These are phyloP conservation scores for Strigops habroptila DNA, from an alignment of 2,113 vertebrate genomes.

Conservation along the genomic window DNA sequence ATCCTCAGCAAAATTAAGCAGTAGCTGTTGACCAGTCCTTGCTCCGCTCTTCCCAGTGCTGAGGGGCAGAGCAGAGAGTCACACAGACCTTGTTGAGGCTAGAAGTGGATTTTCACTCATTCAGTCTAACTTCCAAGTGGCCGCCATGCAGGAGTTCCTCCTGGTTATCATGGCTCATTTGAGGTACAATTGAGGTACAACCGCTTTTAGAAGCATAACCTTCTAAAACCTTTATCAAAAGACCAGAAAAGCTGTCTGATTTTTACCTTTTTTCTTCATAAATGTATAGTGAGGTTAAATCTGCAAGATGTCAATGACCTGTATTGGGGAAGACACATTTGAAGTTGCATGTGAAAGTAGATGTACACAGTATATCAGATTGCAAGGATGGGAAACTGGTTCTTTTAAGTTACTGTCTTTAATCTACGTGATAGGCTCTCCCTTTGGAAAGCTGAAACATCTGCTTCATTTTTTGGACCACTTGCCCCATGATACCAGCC, in stretches of 20 bases:
- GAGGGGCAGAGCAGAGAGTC: background rate
- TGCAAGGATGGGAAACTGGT: background rate
- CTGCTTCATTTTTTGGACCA: background rate
- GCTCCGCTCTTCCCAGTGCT: background rate
- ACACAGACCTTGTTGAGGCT: fast-evolving
- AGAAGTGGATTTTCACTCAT: background rate
- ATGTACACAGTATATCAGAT: background rate
- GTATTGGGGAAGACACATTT: background rate
- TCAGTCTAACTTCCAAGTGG: background rate
- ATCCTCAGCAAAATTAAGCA: background rate
- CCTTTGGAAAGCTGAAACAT: background rate
- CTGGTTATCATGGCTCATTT: background rate
- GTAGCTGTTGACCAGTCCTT: background rate
- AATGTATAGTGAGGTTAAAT: background rate
- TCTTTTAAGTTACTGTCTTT: background rate
- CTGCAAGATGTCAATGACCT: background rate
- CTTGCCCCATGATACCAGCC: fast-evolving
- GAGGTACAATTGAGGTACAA: background rate
- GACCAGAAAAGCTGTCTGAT: background rate
- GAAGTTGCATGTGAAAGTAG: background rate
- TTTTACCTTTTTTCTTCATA: background rate
- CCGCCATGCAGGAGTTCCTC: background rate
- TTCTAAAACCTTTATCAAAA: background rate
- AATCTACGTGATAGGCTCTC: background rate
- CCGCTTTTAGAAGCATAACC: background rate